Conservation (phyloP, 2,888 invertebrate species). For the Tenthredo livida region DNA sequence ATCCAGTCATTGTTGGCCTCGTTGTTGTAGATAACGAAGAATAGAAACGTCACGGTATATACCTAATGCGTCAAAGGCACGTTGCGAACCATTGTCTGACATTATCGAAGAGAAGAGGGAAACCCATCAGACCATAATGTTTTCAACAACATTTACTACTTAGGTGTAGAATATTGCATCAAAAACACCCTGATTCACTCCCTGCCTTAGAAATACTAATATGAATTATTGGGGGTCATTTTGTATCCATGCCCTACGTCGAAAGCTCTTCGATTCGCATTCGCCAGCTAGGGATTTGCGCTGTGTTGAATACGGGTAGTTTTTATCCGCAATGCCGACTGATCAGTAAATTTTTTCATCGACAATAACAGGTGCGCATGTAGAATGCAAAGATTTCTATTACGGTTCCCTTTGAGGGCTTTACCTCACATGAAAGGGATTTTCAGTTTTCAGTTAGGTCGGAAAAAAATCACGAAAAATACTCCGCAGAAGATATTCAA, state of each 20-base stretch:
- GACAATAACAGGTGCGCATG: slow-evolving; percentile 21
- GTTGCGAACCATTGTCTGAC: neutral
- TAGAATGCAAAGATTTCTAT: slow-evolving; percentile 37
- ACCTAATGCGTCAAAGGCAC: neutral
- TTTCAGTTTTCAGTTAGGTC: neutral
- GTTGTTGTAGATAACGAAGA: neutral
- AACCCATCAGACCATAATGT: neutral
- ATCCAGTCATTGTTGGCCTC: neutral
- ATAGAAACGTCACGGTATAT: neutral
- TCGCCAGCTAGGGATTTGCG: neutral
- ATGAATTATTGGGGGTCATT: neutral
- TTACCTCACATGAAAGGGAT: neutral
- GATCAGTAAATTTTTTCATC: neutral
- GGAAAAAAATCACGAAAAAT: neutral
- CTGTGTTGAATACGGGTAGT: neutral
- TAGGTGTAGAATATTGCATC: neutral
- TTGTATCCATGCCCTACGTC: neutral
- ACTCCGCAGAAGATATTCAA: neutral
- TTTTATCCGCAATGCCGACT: neutral
- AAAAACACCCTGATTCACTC: neutral
- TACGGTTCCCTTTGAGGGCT: neutral
- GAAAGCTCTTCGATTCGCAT: neutral
- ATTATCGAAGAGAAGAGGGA: neutral
- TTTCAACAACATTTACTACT: neutral
- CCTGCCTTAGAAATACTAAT: neutral